A percentile compares a stretch with the other conserved stretches of the same genome.
Evolutionary conservation across 2,797 vertebrate genomes (phyloP).

Genomic region (Thaleichthys pacificus): DNA sequence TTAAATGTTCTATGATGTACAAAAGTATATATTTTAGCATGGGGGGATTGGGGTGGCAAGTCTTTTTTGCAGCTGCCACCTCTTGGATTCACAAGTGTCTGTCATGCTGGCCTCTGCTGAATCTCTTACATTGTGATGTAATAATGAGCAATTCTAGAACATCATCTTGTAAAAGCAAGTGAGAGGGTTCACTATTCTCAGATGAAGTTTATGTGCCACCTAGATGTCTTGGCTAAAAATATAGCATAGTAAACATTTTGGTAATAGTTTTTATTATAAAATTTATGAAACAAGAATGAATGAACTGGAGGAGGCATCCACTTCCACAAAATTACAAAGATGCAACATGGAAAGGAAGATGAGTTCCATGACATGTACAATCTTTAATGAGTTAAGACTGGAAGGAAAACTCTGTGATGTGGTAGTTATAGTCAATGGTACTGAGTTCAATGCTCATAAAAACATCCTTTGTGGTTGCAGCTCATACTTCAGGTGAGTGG

Average conservation of each 20-base stretch:
- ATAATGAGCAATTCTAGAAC: slow-evolving; percentile 7
- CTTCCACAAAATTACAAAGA: slow-evolving; percentile 44
- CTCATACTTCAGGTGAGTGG: slow-evolving; percentile 47
- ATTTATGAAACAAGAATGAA: neutral
- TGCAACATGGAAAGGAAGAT: slow-evolving; percentile 72
- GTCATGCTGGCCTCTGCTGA: no score
- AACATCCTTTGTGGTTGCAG: slow-evolving; percentile 55
- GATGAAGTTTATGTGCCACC: neutral
- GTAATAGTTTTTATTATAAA: neutral
- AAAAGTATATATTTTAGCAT: no score
- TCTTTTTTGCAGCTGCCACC: no score
- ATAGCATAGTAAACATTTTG: no score
- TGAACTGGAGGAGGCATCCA: slow-evolving; percentile 45
- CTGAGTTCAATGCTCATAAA: slow-evolving; percentile 46
- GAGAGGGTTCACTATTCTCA: slow-evolving; percentile 4
- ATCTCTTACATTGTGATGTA: slow-evolving; percentile 8
- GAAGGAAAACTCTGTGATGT: slow-evolving; percentile 44
- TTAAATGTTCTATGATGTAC: no score
- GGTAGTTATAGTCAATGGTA: slow-evolving; percentile 27
- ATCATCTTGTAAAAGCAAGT: neutral
- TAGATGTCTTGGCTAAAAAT: neutral
- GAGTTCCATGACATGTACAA: slow-evolving; percentile 60
- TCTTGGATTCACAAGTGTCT: no score
- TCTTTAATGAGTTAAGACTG: slow-evolving; percentile 28
- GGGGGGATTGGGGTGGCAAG: no score